Base-by-base conservation (phyloP, 2,113 vertebrate genomes). In the Otus sunia region DNA sequence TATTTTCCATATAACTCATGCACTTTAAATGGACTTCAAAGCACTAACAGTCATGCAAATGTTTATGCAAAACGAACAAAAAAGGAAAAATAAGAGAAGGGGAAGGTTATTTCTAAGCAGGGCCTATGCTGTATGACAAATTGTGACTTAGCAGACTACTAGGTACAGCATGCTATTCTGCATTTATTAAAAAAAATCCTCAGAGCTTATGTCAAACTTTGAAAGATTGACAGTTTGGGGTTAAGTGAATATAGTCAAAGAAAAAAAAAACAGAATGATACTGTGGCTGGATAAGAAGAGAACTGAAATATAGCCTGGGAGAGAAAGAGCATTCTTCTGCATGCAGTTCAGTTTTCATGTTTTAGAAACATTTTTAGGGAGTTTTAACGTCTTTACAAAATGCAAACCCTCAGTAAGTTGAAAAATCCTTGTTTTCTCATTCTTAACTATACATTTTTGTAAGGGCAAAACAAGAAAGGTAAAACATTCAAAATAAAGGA, bases 1-100 rank as follows among this genome's bases (percentile, higher is more conserved):
- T 96, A 72, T 98, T 97, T 96, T 98, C 98, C 98, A 98, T 98
- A 98, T 98, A 98, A 98, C 98, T 98, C 98, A 99, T 99, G 98
- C 99, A 98, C 95, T 98, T 98, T 98, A 97, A 98, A 94, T 97
- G 97, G 96, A 97, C 91, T 96, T 96, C 90, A 95, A 97, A 99
- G 98, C 96, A 96, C 97, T 98, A 97, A 96, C 78, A 97, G 94
- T 98, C 98, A 98, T 98, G 98, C 98, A 98, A 97, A 98, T 96
- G 96, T 96, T 97, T 97, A 98, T 96, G 98, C 93, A 92, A 97
- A 95, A 96, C 39, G 81, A 94, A 97, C 58, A 52, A 96, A 95
- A 89, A 95, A 90, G 80, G 84, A 52, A 94, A 97, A 94, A 49
- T 88, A 92, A 87, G 79, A 85, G 80, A 52, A 88, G 18, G 64